These are phyloP conservation scores for Lasioglossum pauxillum DNA, from an alignment of 2,888 invertebrate genomes.

Conservation along the genomic window DNA sequence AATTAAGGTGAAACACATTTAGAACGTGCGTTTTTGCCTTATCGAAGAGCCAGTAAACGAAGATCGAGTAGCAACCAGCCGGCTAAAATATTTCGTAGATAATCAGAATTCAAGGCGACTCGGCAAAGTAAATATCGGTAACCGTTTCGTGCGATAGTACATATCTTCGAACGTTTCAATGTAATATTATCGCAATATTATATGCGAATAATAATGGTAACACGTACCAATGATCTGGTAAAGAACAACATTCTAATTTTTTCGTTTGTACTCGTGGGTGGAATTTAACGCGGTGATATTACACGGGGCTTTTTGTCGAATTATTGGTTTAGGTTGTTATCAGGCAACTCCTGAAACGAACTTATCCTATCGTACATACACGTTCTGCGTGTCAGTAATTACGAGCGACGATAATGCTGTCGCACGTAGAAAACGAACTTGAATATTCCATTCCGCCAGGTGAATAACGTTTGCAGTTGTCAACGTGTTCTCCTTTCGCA, in stretches of 20 bases:
- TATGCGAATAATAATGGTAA: slow-evolving; percentile 5
- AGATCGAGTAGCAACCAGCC: slow-evolving; percentile 22
- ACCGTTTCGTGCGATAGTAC: not conserved
- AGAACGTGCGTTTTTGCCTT: slow-evolving; percentile 23
- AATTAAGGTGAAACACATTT: slow-evolving; percentile 21
- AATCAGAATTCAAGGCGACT: slow-evolving; percentile 11
- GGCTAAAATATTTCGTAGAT: slow-evolving; percentile 29
- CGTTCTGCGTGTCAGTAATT: slow-evolving; percentile 78
- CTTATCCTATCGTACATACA: slow-evolving; percentile 75
- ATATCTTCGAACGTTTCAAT: not conserved
- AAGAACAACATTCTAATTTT: slow-evolving; percentile 39
- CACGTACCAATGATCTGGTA: slow-evolving; percentile 9
- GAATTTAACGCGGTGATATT: slow-evolving; percentile 45
- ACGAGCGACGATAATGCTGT: slow-evolving; percentile 74
- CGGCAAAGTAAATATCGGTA: not conserved
- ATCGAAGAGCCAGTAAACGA: slow-evolving; percentile 48
- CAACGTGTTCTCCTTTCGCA: slow-evolving; percentile 30
- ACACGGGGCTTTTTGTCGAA: slow-evolving; percentile 52
- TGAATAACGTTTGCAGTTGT: slow-evolving; percentile 70
- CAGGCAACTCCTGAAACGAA: slow-evolving; percentile 75
- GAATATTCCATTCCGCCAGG: slow-evolving; percentile 80
- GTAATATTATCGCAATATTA: slow-evolving; percentile 19
- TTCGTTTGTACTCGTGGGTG: slow-evolving; percentile 3
- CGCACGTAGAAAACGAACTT: slow-evolving; percentile 74
- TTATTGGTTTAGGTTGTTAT: slow-evolving; percentile 74